Evolutionary conservation across 2,888 invertebrate genomes (phyloP).

Genomic region (Acanthosepion lycidas): DNA sequence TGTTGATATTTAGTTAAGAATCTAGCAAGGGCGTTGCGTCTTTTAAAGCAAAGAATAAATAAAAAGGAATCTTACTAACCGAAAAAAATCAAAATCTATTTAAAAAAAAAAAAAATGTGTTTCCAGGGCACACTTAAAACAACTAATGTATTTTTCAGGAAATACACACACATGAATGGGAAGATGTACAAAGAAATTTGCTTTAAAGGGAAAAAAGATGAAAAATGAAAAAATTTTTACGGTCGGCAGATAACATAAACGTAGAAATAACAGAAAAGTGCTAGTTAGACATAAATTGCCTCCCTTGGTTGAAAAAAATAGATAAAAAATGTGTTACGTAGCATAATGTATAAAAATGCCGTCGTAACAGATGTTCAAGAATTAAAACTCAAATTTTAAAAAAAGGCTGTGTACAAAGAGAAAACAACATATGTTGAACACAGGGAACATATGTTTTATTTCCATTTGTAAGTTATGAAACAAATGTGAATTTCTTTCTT

Average conservation of each 20-base stretch:
- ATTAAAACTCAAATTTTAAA: neutral
- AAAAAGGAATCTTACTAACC: no score
- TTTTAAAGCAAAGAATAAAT: no score
- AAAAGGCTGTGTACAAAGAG: neutral
- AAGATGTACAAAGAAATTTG: neutral
- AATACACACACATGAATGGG: slow-evolving; percentile 9
- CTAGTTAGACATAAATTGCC: neutral
- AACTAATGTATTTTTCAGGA: neutral
- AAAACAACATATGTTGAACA: neutral
- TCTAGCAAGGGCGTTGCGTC: no score
- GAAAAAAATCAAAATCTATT: no score
- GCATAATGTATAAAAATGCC: neutral
- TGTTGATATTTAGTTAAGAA: no score
- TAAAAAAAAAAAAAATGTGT: neutral
- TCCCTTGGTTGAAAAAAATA: no score
- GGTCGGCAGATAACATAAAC: neutral
- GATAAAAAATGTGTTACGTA: neutral
- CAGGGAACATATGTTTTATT: neutral
- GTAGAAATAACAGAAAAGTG: neutral
- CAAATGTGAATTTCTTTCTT: neutral
- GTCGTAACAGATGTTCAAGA: neutral
- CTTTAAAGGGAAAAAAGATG: neutral
- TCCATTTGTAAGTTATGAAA: neutral
- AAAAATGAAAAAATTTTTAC: neutral
- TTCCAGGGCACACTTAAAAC: neutral